Evolutionary conservation across 2,888 invertebrate genomes (phyloP), one percentile per base, ranked within the genome.

Genomic region (Orthosia gothica): DNA sequence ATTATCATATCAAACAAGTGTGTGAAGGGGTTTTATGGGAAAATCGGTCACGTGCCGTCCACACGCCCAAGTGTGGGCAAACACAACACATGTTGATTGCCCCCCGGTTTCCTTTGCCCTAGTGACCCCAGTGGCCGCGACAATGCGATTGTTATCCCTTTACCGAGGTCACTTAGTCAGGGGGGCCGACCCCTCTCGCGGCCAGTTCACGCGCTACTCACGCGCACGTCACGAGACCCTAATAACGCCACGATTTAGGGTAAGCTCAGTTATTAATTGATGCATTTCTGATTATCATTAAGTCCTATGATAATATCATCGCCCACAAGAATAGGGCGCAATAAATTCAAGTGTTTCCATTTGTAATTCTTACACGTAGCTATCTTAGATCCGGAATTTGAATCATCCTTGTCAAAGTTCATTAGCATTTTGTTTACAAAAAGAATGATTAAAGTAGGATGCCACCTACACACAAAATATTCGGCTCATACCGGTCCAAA

Each of bases 391-490:
- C 88, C 76, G 87, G 84, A 78, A 88, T 92, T 91, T 88, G 88
- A 91, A 89, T 87, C 87, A 92, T 91, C 90, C 85, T 85, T 88
- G 89, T 89, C 89, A 81, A 85, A 87, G 87, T 92, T 93, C 93
- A 95, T 95, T 94, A 95, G 91, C 92, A 94, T 95, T 93, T 89
- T 92, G 92, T 94, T 93, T 92, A 94, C 88, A 94, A 95, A 95
- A 94, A 93, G 91, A 90, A 91, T 92, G 89, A 94, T 92, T 90
- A 91, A 91, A 93, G 90, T 92, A 92, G 92, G 92, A 95, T 95
- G 91, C 96, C 96, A 96, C 96, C 96, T 96, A 96, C 96, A 93
- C 95, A 95, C 93, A 92, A 93, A 94, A 94, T 94, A 93, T 93
- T 91, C 92, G 90, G 87, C 91, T 93, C 90, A 89, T 95, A 95